Percentiles rank a stretch among this genome's conserved stretches.
Evolutionary conservation across 2,888 invertebrate species (phyloP).

Genomic region (Drosophila mimica): DNA sequence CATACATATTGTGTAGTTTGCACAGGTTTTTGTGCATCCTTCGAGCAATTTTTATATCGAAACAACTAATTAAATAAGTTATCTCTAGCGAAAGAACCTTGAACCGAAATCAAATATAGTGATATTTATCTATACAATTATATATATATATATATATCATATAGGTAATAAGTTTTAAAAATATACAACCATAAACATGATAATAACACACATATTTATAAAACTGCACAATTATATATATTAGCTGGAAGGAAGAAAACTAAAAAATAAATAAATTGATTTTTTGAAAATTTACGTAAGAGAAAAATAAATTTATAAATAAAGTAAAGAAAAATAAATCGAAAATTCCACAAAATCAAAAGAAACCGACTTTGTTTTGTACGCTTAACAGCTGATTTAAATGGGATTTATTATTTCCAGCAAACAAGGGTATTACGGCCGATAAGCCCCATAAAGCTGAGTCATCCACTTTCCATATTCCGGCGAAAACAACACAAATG

Average conservation of each 20-base stretch:
- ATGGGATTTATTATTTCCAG: slow-evolving; percentile 23
- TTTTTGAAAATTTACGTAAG: slow-evolving; percentile 48
- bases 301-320: slow-evolving; percentile 18
- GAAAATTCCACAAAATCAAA: slow-evolving; percentile 35
- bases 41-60: slow-evolving; percentile 25
- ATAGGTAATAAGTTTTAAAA: slow-evolving; percentile 32
- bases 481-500: slow-evolving; percentile 36
- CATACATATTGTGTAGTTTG: slow-evolving; percentile 46
- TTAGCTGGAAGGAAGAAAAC: not conserved
- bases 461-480: slow-evolving; percentile 43
- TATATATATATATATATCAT: not conserved
- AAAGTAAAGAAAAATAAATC: slow-evolving; percentile 49
- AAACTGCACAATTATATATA: slow-evolving; percentile 42
- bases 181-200: slow-evolving; percentile 27
- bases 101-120: slow-evolving; percentile 79
- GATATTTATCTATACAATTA: slow-evolving; percentile 74
- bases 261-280: slow-evolving; percentile 36
- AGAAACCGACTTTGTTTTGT: slow-evolving; percentile 13
- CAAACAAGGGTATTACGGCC: slow-evolving; percentile 12
- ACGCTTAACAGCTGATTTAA: not conserved
- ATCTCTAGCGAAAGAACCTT: slow-evolving; percentile 60
- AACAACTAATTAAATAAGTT: slow-evolving; percentile 27
- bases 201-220: slow-evolving; percentile 45
- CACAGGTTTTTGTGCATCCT: slow-evolving; percentile 41
- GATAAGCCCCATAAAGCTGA: slow-evolving; percentile 36